A percentile compares a stretch with the other conserved stretches of the same genome.
Evolutionary conservation across 2,888 invertebrate species (phyloP).

Genomic region (Mythimna lalbum): DNA sequence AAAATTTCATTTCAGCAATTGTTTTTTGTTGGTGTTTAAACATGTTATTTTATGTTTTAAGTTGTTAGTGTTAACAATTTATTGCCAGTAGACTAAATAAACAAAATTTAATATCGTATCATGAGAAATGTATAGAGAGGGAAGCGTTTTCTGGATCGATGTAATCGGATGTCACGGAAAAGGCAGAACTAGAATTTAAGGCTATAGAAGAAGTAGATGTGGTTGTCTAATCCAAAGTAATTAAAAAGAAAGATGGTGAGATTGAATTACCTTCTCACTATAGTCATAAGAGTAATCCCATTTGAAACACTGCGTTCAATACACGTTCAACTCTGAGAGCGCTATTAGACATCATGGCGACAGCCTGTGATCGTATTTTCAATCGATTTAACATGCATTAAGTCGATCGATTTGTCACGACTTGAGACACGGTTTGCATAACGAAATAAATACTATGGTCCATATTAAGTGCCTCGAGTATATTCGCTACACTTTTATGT

Average conservation of each 20-base stretch:
- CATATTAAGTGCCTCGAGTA: not conserved
- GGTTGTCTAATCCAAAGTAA: not conserved
- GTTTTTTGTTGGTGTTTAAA: too few relatives aligned
- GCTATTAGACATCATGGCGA: conserved; percentile 46
- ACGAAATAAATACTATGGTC: conserved; percentile 14
- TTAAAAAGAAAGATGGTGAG: not conserved
- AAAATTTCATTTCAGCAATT: too few relatives aligned
- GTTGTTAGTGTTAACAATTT: too few relatives aligned
- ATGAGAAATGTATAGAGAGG: not conserved
- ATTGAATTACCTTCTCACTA: not conserved
- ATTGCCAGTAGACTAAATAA: too few relatives aligned
- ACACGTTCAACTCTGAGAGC: not conserved
- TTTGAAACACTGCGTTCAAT: conserved; percentile 10
- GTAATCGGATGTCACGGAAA: not conserved
- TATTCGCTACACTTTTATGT: conserved; percentile 5
- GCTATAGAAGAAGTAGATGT: not conserved
- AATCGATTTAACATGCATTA: conserved; percentile 52
- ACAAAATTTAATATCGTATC: too few relatives aligned
- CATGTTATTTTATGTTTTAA: too few relatives aligned
- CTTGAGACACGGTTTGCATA: conserved; percentile 16
- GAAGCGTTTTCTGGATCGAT: not conserved
- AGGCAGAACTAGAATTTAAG: not conserved
- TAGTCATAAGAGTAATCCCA: not conserved
- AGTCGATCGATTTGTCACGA: conserved; percentile 44
- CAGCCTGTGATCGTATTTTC: conserved; percentile 31